Evolutionary conservation across 1,140 invertebrate genomes (phyloP).

Genomic region (Phthorimaea operculella): DNA sequence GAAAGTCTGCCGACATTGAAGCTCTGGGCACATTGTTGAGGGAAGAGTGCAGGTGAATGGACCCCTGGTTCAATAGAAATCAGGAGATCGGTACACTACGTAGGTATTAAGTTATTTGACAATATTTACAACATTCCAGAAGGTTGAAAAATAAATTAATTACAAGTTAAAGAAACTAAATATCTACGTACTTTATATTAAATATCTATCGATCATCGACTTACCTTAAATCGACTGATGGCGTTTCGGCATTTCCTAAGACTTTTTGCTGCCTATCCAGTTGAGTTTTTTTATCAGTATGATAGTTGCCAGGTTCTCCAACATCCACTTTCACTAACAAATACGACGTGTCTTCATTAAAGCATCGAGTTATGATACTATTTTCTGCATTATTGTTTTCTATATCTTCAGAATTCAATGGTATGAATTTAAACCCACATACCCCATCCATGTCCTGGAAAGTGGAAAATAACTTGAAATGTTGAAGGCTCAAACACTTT

Average conservation of each 20-base stretch:
- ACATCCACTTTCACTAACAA: constrained; percentile 42
- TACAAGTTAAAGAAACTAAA: too few relatives aligned
- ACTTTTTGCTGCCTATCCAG: constrained; percentile 26
- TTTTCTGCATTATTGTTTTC: constrained; percentile 19
- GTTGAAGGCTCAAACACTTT: too few relatives aligned
- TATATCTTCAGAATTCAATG: constrained; percentile 18
- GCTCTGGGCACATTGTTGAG: constrained; percentile 33
- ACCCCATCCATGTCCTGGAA: constrained; percentile 6
- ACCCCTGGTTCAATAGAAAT: constrained; percentile 34
- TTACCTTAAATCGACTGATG: constrained; percentile 47
- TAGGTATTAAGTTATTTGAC: too few relatives aligned
- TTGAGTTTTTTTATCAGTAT: constrained; percentile 25
- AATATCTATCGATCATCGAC: too few relatives aligned
- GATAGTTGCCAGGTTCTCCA: constrained; percentile 20
- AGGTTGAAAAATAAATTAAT: too few relatives aligned
- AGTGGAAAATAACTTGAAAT: too few relatives aligned
- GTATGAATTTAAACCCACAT: constrained; percentile 43
- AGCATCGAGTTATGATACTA: constrained; percentile 31
- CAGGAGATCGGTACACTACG: neutral
- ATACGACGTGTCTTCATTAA: constrained; percentile 36
- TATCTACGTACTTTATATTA: too few relatives aligned
- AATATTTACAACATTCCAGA: too few relatives aligned
- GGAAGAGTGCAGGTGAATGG: constrained; percentile 57
- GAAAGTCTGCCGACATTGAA: constrained; percentile 53
- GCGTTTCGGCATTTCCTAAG: constrained; percentile 36